Evolutionary conservation across 2,797 vertebrate genomes (phyloP), one percentile per base, ranked within the genome.

Genomic region (Pagetopsis macropterus): DNA sequence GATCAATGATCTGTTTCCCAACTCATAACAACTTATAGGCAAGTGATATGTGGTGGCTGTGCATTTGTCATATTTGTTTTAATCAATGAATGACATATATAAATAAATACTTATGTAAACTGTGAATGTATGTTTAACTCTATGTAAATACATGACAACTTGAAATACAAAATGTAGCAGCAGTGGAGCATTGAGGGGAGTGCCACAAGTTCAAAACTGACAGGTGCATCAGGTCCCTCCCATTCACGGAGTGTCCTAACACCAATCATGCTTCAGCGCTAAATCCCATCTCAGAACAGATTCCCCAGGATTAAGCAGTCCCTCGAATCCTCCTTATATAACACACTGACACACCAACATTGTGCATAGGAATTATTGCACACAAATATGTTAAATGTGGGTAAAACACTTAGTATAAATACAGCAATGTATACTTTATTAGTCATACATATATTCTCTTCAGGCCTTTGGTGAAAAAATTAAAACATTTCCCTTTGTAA

Each of bases 251-350:
- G 37, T 72, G 63, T 6, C 49, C 65, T 4, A 50, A 82, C 76
- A 77, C 63, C 74, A 56, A 62, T 51, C 23, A 44, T 23, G 63
- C 67, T 60, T 65, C 72, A 69, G 45, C 2, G 61, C 59, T 79
- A 79, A 88, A 84, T 86, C 86, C 79, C 74, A 79, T 85, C 87
- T 43, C 69, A 43, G 76, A 68, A 72, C 81, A 86, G 83, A 86
- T 83, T 88, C 68, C 59, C 27, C 17, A 1, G 85, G 88, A 89
- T 90, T 91, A 92, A 69, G 59, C 58, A 27, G 68, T 70, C 62
- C 80, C 44, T 73, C 3, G 6, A 87, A 84, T 84, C 82, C 83
- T 45, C 61, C 72, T 91, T 89, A 92, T 72, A 76, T 85, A 91
- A 91, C 70, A 48, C 71, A 51, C 51, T 46, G 59, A 46, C 21